A percentile compares a stretch with the other conserved stretches of the same genome.
phyloP scores from a whole-genome alignment of 2,797 vertebrate genomes.

The Sebastes diaconus region DNA sequence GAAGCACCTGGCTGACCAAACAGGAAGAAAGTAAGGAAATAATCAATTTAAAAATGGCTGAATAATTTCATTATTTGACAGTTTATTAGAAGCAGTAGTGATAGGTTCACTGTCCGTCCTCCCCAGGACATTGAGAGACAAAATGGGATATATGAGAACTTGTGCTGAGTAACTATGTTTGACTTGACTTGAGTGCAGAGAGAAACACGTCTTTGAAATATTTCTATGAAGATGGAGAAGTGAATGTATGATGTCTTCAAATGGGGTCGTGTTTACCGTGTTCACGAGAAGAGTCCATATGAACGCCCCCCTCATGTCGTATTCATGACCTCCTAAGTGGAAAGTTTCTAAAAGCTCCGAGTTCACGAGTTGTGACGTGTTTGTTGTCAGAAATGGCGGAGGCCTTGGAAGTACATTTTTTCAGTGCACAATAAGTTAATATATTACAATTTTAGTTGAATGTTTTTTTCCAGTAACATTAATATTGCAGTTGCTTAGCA shows the following conservation, averaged over 20 bases:
- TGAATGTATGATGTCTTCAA: too few relatives aligned
- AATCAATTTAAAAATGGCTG: neutral
- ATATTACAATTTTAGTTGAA: too few relatives aligned
- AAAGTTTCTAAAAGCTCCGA: too few relatives aligned
- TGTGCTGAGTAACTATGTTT: neutral
- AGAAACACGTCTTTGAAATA: neutral
- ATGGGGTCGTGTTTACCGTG: too few relatives aligned
- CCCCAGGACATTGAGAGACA: neutral
- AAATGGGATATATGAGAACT: neutral
- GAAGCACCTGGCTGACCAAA: neutral
- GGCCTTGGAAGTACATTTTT: too few relatives aligned
- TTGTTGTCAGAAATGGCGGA: too few relatives aligned
- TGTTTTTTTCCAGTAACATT: too few relatives aligned
- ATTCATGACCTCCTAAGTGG: too few relatives aligned
- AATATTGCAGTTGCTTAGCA: too few relatives aligned
- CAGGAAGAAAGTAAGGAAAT: neutral
- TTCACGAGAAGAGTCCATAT: too few relatives aligned
- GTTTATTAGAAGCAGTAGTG: neutral
- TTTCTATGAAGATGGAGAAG: neutral
- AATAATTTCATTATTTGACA: neutral
- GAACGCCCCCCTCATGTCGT: too few relatives aligned
- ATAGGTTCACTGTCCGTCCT: neutral
- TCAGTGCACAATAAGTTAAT: accelerated
- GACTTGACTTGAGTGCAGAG: neutral
- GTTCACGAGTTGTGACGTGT: too few relatives aligned